Percentiles rank a stretch among this genome's conserved stretches.
These are phyloP conservation scores for Drosophila acutilabella DNA, from an alignment of 2,888 invertebrate genomes.

Conservation along the genomic window DNA sequence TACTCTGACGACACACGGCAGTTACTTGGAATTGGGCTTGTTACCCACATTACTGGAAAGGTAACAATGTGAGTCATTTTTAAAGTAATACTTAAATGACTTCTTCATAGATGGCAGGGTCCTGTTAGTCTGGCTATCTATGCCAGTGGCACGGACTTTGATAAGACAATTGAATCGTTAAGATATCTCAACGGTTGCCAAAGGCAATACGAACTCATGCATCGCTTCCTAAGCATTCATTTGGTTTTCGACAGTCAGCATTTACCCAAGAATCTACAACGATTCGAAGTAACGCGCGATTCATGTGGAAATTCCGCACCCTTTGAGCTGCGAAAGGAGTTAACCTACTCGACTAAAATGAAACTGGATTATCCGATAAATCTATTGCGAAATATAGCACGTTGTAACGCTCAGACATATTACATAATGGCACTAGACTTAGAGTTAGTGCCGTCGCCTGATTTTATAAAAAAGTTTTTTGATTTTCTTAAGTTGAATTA, in stretches of 20 bases:
- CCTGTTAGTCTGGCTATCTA: slow-evolving; percentile 51
- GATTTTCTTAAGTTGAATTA: slow-evolving; percentile 87
- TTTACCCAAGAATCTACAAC: slow-evolving; percentile 84
- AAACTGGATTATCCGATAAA: slow-evolving; percentile 93
- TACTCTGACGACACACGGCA: slow-evolving; percentile 83
- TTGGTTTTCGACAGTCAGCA: slow-evolving; percentile 87
- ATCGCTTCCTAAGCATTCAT: slow-evolving; percentile 87
- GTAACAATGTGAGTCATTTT: background rate
- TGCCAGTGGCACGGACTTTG: slow-evolving; percentile 38
- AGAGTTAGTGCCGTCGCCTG: slow-evolving; percentile 92
- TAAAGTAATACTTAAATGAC: background rate
- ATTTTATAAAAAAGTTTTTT: slow-evolving; percentile 90
- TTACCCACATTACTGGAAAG: slow-evolving; percentile 81
- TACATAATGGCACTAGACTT: slow-evolving; percentile 93
- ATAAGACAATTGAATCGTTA: slow-evolving; percentile 20
- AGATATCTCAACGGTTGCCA: slow-evolving; percentile 30
- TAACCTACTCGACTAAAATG: slow-evolving; percentile 73
- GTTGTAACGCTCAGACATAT: slow-evolving; percentile 91
- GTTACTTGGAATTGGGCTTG: slow-evolving; percentile 40
- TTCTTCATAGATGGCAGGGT: slow-evolving; percentile 42
- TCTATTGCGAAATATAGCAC: slow-evolving; percentile 92
- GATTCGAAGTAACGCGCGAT: background rate
- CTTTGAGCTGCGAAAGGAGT: slow-evolving; percentile 10
- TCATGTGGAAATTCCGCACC: background rate
- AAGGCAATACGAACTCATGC: background rate